These are phyloP conservation scores for Phalangium opilio DNA, from an alignment of 2,888 invertebrate species.

Conservation along the genomic window DNA sequence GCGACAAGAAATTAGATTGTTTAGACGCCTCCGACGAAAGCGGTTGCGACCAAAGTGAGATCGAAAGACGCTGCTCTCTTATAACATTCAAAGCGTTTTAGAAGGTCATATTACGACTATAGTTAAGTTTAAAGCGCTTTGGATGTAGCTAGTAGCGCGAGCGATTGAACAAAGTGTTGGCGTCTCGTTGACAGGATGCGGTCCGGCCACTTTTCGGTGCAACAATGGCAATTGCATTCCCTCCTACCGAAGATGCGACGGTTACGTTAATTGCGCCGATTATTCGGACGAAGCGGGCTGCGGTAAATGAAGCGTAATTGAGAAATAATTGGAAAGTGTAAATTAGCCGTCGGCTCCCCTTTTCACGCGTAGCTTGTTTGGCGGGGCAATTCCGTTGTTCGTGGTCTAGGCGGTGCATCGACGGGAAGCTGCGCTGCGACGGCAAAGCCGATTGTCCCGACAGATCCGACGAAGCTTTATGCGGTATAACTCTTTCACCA, in stretches of 20 bases:
- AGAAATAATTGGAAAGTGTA: too few relatives aligned
- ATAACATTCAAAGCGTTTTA: too few relatives aligned
- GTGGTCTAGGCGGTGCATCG: conserved; percentile 24
- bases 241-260: conserved; percentile 62
- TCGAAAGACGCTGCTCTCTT: too few relatives aligned
- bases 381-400: conserved; percentile 29
- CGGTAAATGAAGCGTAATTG: too few relatives aligned
- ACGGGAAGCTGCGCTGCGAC: conserved; percentile 26
- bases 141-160: not conserved
- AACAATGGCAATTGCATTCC: conserved; percentile 55
- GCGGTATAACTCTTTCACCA: conserved; percentile 32
- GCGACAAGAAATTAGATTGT: conserved; percentile 33
- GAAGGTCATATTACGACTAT: too few relatives aligned
- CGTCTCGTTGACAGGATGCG: conserved; percentile 21
- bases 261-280: conserved; percentile 75
- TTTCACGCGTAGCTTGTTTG: conserved; percentile 8
- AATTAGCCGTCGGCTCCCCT: too few relatives aligned
- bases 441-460: conserved; percentile 47
- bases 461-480: conserved; percentile 55
- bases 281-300: conserved; percentile 82
- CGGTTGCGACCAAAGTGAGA: conserved; percentile 38
- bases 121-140: not conserved
- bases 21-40: conserved; percentile 57
- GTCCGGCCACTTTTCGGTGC: conserved; percentile 43
- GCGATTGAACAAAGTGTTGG: too few relatives aligned